Percentiles rank a stretch among this genome's conserved stretches.
These are phyloP conservation scores for Drosophila nigricruria DNA, from an alignment of 2,888 invertebrate species.

Conservation along the genomic window DNA sequence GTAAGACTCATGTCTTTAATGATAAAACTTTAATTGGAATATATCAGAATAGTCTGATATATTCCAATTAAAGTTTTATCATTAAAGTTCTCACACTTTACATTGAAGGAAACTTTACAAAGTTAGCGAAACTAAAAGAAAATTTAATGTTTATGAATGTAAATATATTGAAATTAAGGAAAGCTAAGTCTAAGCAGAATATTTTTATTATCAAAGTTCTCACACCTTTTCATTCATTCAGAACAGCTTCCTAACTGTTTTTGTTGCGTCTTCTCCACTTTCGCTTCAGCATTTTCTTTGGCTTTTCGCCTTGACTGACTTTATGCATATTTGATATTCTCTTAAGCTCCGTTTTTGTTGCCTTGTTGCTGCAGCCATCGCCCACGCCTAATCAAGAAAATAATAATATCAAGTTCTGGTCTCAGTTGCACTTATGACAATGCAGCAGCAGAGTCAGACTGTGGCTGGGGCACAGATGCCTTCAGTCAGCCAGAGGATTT, in stretches of 20 bases:
- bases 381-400: slow-evolving; percentile 65
- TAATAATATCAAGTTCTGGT: slow-evolving; percentile 59
- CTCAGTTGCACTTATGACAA: slow-evolving; percentile 78
- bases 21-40: too few species aligned
- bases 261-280: background rate
- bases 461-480: slow-evolving; percentile 11
- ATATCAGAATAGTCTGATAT: too few species aligned
- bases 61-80: background rate
- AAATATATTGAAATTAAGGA: too few species aligned
- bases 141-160: too few species aligned
- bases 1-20: too few species aligned
- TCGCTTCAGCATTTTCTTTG: slow-evolving; percentile 4
- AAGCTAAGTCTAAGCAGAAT: background rate
- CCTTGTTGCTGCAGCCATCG: slow-evolving; percentile 25
- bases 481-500: slow-evolving; percentile 32
- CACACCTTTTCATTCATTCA: background rate
- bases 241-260: background rate
- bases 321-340: slow-evolving; percentile 64
- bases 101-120: too few species aligned
- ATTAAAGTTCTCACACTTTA: background rate
- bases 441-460: slow-evolving; percentile 24
- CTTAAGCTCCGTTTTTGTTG: slow-evolving; percentile 17
- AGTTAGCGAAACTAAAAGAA: too few species aligned
- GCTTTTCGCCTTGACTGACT: slow-evolving; percentile 43
- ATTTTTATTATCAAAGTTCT: background rate